Base-by-base conservation (phyloP, 30 jellyfish, hydroid and myxozoan genomes). In the Aurelia sp. region DNA sequence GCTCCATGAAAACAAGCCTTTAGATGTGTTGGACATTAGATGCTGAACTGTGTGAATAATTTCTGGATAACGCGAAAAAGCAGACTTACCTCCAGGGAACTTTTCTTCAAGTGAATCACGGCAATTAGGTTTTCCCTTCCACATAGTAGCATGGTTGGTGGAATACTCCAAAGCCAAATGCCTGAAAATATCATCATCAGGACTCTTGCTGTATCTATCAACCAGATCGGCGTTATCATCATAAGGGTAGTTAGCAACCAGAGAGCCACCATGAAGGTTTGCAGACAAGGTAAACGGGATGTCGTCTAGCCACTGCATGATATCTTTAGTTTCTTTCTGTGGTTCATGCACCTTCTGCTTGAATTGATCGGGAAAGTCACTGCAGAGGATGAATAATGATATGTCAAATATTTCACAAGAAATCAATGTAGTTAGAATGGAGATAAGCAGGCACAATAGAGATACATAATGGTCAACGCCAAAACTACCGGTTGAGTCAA, bases 311-410 rank as follows among this genome's bases (percentile, higher is more conserved):
- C 99, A 95, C 13, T 85, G 51, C 88, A 89, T 85, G 24, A 91
- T 76, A 4, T 55, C 84, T 9, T 74, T 55, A 9, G 97, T 88
- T 73, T 95, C 99, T 68, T 90, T 89, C 82, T 95, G 93, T 40
- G 89, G 95, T 16, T 30, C 19, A 16, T 63, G 63, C 13, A 61
- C 84, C 9, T 85, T 80, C 7, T 78, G 38, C 70, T 41, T 60
- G 76, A 84, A 95, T 70, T 95, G 99, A 86, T 95, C 99, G 20
- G 99, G 99, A 65, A 95, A 95, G 74, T 95, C 90, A 15, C 99
- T 97, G 74, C 78, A 81, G 41, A 80, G 88, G 61, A 91, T 16
- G n/a, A 80, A 4, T 94, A 96, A 75, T 44, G 55, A 44, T 44
- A 44, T 1, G 55, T 44, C 55, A 44, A 41, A 41, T 41, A 41